phyloP scores from a whole-genome alignment of 2,797 vertebrate species.

The Tragelaphus oryx region DNA sequence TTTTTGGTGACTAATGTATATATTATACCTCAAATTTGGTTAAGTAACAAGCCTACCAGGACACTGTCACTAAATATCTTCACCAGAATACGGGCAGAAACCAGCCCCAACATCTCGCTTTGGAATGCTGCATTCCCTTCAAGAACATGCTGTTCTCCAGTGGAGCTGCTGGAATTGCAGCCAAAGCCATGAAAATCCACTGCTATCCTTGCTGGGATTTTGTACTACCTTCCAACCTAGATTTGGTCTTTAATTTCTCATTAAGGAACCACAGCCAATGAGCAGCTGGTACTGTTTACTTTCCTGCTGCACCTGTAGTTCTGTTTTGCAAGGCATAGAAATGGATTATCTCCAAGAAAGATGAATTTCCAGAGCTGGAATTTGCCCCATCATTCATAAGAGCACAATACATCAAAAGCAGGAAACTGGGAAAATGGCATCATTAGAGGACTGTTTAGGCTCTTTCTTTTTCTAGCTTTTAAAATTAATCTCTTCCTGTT shows the following conservation, averaged over 20 bases:
- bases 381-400: constrained; percentile 62
- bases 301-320: constrained; percentile 62
- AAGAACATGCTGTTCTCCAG: neutral
- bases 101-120: neutral
- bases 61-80: neutral
- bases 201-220: neutral
- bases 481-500: constrained; percentile 80
- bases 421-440: constrained; percentile 67
- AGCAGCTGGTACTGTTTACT: constrained; percentile 58
- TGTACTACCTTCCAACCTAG: neutral
- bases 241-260: constrained; percentile 48
- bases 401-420: constrained; percentile 66
- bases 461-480: constrained; percentile 69
- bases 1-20: neutral
- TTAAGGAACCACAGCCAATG: neutral
- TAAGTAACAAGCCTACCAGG: neutral
- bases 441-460: constrained; percentile 68
- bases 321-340: constrained; percentile 64
- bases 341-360: constrained; percentile 71
- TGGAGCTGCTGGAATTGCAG: neutral
- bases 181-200: neutral
- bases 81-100: neutral
- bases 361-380: constrained; percentile 54
- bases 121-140: neutral
- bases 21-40: neutral